Evolutionary conservation across 2,888 invertebrate genomes (phyloP), one percentile per base, ranked within the genome.

Genomic region (Euzetes globulus): DNA sequence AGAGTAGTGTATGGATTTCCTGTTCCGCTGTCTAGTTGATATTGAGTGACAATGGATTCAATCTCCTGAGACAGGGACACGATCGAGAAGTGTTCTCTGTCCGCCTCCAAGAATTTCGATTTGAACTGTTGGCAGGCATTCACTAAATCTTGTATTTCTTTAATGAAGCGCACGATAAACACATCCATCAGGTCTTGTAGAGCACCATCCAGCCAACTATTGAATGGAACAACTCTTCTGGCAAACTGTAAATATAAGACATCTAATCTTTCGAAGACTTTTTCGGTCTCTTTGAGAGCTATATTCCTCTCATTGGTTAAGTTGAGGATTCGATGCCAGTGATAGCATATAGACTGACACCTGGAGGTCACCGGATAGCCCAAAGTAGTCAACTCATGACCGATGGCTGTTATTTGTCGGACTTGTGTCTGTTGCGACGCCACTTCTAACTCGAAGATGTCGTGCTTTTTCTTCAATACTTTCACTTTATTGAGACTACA

Each of bases 91-190:
- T 93, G 97, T 84, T 99, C 99, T 83, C 95, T 94, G 84, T 99
- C 99, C 77, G 99, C 99, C 84, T 98, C 98, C 72, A 95, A 95
- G 78, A 99, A 88, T 3, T 98, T 99, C 74, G 83, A 82, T 88
- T 99, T 98, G 88, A 99, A 99, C 83, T 95, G 94, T 81, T 94
- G 92, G 84, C 99, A 99, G 76, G 98, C 97, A 83, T 72, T 68
- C 22, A 76, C 71, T 15, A 77, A 70, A 7, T 75, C 77, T 75
- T 97, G 95, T 81, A 99, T 98, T 85, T 99, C 99, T 82, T 98
- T 95, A 87, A 98, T 94, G 78, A 97, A 97, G 85, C 99, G 98
- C 37, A 99, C 98, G 84, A 99, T 99, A 86, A 99, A 99, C 91
- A 99, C 96, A 83, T 99, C 99, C 78, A 98, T 94, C 78, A 99